A percentile compares a stretch with the other conserved stretches of the same genome.
These are phyloP conservation scores for Tricholauxania praeusta DNA, from an alignment of 2,888 invertebrate species.

Conservation along the genomic window DNA sequence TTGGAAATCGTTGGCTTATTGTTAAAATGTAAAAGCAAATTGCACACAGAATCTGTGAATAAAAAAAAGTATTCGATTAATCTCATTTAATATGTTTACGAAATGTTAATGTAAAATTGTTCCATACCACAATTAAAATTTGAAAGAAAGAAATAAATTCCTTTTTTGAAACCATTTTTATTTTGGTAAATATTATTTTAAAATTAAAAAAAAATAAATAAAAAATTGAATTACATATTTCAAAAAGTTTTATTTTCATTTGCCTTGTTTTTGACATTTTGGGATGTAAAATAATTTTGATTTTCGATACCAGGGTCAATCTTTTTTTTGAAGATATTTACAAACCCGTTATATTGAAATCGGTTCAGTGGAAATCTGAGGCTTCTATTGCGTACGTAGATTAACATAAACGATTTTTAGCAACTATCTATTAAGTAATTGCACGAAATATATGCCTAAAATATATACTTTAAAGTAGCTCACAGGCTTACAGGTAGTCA, in stretches of 20 bases:
- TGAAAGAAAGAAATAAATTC: conserved; percentile 43
- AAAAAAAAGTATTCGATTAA: conserved; percentile 28
- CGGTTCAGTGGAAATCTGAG: too few species aligned
- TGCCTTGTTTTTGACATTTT: too few species aligned
- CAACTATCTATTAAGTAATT: too few species aligned
- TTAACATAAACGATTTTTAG: too few species aligned
- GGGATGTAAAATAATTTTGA: too few species aligned
- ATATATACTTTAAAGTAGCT: too few species aligned
- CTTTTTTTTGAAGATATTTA: too few species aligned
- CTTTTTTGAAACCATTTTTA: conserved; percentile 26
- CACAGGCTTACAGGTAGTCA: too few species aligned
- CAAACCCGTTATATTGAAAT: too few species aligned
- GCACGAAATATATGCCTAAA: too few species aligned
- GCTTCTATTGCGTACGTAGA: too few species aligned
- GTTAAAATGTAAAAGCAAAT: conserved; percentile 11
- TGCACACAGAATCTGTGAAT: conserved; percentile 23
- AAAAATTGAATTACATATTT: not conserved
- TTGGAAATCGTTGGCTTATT: conserved; percentile 4
- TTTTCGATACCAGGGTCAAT: too few species aligned
- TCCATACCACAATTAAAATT: conserved; percentile 43
- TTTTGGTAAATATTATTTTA: not conserved
- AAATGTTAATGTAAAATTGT: not conserved
- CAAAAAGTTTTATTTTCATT: not conserved
- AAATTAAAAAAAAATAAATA: not conserved
- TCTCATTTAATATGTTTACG: not conserved